Percentiles rank a stretch among this genome's conserved stretches.
phyloP scores from a whole-genome alignment of 2,113 vertebrate species.

The Hippocampus mohnikei region DNA sequence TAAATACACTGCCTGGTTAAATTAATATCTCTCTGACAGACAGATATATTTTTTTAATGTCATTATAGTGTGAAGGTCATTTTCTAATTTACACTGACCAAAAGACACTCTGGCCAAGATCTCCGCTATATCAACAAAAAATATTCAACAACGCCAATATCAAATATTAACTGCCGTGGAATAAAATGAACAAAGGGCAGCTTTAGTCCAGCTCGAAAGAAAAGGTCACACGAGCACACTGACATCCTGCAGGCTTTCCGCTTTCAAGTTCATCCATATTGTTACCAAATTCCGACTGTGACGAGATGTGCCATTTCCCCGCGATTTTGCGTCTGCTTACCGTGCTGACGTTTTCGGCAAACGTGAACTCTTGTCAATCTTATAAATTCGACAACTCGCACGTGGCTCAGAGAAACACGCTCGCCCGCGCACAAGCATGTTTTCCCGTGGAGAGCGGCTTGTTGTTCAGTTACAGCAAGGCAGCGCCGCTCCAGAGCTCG shows the following conservation, averaged over 20 bases:
- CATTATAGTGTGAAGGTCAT: too few relatives aligned
- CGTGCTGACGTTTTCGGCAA: neutral
- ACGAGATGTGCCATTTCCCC: neutral
- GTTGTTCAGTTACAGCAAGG: constrained; percentile 52
- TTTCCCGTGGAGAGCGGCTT: constrained; percentile 34
- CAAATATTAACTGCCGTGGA: neutral
- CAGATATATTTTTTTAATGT: neutral
- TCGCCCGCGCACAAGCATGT: neutral
- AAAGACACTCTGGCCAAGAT: too few relatives aligned
- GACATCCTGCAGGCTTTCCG: neutral
- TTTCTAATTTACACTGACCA: too few relatives aligned
- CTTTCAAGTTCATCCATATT: neutral
- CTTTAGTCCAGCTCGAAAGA: neutral
- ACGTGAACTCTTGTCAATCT: neutral
- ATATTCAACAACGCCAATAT: neutral
- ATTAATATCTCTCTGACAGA: too few relatives aligned
- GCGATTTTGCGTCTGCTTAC: neutral
- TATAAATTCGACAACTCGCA: constrained; percentile 23
- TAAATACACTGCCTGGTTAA: too few relatives aligned
- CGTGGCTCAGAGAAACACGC: constrained; percentile 16
- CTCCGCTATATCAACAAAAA: neutral
- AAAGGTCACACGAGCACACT: neutral
- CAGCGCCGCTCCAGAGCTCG: constrained; percentile 34
- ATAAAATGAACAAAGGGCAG: neutral
- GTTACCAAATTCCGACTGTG: neutral